Evolutionary conservation across 2,888 invertebrate species (phyloP).

Genomic region (Syrista parreyssii): DNA sequence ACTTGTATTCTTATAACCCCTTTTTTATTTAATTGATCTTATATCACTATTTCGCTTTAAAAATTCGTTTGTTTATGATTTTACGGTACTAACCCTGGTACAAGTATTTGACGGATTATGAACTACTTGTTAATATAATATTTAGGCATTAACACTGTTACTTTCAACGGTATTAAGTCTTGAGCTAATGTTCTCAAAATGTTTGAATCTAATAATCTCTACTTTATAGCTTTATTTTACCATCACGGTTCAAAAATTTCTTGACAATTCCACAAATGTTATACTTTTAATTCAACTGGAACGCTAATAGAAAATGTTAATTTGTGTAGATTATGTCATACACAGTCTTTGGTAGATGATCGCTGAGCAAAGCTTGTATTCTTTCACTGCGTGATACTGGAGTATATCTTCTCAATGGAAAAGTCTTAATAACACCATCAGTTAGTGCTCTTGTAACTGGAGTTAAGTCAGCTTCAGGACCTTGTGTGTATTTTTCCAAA

Average conservation of each 20-base stretch:
- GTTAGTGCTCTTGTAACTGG: slow-evolving; percentile 81
- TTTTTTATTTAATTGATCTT: not conserved
- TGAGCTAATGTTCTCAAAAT: not conserved
- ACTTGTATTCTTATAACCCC: not conserved
- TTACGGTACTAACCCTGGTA: not conserved
- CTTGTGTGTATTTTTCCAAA: slow-evolving; percentile 82
- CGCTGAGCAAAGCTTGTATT: slow-evolving; percentile 82
- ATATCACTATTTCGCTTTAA: not conserved
- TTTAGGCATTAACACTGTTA: not conserved
- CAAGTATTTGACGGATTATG: not conserved
- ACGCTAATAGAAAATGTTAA: slow-evolving; percentile 14
- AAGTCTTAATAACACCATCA: slow-evolving; percentile 83
- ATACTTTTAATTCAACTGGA: not conserved
- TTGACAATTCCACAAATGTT: not conserved
- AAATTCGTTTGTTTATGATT: not conserved
- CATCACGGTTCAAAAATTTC: not conserved
- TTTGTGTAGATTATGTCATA: slow-evolving; percentile 80
- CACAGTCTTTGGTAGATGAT: slow-evolving; percentile 83
- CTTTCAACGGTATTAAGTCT: not conserved
- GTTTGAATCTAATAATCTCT: not conserved
- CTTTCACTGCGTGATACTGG: slow-evolving; percentile 84
- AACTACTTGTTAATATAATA: not conserved
- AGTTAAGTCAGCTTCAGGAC: slow-evolving; percentile 79
- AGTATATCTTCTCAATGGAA: slow-evolving; percentile 86
- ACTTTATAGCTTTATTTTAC: not conserved